phyloP scores from a whole-genome alignment of 2,113 vertebrate genomes.

The Plecotus auritus region DNA sequence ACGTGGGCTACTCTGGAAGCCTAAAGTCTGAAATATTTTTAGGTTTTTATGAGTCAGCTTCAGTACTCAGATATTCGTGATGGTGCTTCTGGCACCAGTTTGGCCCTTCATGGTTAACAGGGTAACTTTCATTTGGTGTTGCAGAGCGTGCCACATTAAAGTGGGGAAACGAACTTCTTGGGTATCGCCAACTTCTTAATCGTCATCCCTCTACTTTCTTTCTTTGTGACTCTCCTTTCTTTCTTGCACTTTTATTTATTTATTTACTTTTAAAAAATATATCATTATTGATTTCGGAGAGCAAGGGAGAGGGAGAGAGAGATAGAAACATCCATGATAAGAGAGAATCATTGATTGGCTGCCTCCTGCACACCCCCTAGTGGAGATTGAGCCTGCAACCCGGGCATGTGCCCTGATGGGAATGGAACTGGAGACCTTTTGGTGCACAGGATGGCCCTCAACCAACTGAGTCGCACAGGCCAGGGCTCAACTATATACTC shows the following conservation, averaged over 20 bases:
- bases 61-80: constrained; percentile 24
- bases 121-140: neutral
- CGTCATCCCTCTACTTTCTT: neutral
- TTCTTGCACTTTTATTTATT: neutral
- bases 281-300: no score
- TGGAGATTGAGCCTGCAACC: no score
- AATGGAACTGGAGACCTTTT: no score
- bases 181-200: neutral
- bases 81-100: neutral
- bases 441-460: no score
- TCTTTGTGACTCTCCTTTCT: neutral
- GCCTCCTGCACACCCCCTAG: no score
- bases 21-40: constrained; percentile 60
- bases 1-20: constrained; percentile 56
- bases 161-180: neutral
- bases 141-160: neutral
- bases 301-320: no score
- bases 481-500: neutral
- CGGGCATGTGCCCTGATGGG: no score
- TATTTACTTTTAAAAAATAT: neutral
- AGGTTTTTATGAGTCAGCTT: constrained; percentile 55
- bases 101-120: constrained; percentile 29
- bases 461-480: no score
- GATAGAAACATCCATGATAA: no score
- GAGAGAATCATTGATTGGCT: no score